A percentile compares a stretch with the other conserved stretches of the same genome.
Conservation (phyloP, 2,888 invertebrate genomes). For the Amiota minor region DNA sequence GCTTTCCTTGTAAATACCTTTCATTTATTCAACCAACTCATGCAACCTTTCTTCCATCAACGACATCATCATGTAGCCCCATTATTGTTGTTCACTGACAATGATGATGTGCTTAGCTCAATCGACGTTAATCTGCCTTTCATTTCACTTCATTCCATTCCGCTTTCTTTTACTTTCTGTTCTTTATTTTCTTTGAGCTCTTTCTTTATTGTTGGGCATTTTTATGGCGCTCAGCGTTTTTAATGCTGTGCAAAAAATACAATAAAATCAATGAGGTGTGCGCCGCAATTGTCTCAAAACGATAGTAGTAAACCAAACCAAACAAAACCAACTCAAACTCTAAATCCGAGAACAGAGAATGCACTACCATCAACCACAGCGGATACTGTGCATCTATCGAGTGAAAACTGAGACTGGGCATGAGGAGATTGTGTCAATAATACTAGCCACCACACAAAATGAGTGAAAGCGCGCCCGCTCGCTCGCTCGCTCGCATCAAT, state of each 20-base stretch:
- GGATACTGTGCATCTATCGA: no score
- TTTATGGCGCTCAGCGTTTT: conserved; percentile 61
- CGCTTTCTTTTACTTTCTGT: neutral
- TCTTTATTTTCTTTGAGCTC: conserved; percentile 45
- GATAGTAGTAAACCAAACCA: conserved; percentile 40
- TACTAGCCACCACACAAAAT: conserved; percentile 6
- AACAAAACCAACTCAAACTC: conserved; percentile 37
- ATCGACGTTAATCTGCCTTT: conserved; percentile 33
- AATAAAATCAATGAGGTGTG: conserved; percentile 72
- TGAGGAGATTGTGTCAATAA: conserved; percentile 12
- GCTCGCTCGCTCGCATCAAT: conserved; percentile 34
- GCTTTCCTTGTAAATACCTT: no score
- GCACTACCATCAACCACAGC: no score
- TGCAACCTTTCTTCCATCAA: neutral
- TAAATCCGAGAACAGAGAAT: no score
- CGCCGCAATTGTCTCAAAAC: conserved; percentile 47
- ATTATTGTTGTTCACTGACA: conserved; percentile 37
- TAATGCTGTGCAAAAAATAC: conserved; percentile 62
- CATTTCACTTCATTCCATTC: conserved; percentile 16
- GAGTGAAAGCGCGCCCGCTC: neutral
- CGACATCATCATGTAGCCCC: neutral
- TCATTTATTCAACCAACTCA: no score
- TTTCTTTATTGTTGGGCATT: conserved; percentile 64
- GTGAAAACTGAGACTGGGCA: neutral
- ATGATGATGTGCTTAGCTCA: conserved; percentile 12